phyloP scores from a whole-genome alignment of 2,888 invertebrate genomes.

The Buathra laborator region DNA sequence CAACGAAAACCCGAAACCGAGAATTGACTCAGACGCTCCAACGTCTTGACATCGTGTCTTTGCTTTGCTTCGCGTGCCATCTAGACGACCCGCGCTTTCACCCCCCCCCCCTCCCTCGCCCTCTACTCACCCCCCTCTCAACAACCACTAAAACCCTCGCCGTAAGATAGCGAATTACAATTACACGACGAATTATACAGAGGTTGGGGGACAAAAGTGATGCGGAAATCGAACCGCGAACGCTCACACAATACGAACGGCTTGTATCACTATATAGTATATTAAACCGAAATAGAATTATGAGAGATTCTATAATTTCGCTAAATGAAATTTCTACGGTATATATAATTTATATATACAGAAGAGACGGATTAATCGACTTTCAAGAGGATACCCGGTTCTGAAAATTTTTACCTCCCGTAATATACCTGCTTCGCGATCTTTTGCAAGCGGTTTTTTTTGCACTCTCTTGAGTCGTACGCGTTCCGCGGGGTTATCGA shows the following conservation, averaged over 20 bases:
- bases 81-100: conserved; percentile 29
- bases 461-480: conserved; percentile 6
- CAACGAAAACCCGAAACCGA: conserved; percentile 71
- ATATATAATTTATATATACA: conserved; percentile 27
- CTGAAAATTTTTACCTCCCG: not conserved
- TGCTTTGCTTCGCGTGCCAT: conserved; percentile 53
- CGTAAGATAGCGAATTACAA: conserved; percentile 76
- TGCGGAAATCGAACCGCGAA: conserved; percentile 63
- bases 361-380: conserved; percentile 56
- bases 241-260: conserved; percentile 32
- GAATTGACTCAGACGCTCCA: conserved; percentile 73
- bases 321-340: conserved; percentile 50
- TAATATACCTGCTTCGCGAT: conserved; percentile 20
- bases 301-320: conserved; percentile 50
- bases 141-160: conserved; percentile 59
- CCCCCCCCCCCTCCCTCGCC: not conserved
- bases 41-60: conserved; percentile 70
- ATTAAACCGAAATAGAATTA: conserved; percentile 53
- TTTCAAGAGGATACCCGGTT: conserved; percentile 38
- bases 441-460: conserved; percentile 37
- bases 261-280: conserved; percentile 16
- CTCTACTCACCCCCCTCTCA: not conserved
- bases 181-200: conserved; percentile 71
- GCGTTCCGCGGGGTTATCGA: conserved; percentile 40
- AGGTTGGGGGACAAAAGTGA: conserved; percentile 49